A percentile compares a stretch with the other conserved stretches of the same genome.
phyloP scores from a whole-genome alignment of 2,113 vertebrate genomes.

The Chunga burmeisteri region DNA sequence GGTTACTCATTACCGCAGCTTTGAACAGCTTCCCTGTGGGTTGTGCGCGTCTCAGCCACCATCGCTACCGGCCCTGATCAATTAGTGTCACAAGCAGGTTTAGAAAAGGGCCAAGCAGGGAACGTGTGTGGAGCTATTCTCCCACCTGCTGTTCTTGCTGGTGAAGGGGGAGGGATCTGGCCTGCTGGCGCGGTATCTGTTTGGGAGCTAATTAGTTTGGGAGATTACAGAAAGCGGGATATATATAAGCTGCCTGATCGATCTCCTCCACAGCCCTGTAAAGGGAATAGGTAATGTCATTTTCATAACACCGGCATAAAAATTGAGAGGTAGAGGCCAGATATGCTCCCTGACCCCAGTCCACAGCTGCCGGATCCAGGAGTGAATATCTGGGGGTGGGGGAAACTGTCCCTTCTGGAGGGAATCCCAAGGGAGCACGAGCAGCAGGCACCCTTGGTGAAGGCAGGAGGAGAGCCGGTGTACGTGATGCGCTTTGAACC shows the following conservation, averaged over 20 bases:
- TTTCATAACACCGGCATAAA: neutral
- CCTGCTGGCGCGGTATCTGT: neutral
- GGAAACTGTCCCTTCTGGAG: neutral
- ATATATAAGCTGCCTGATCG: neutral
- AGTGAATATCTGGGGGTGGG: neutral
- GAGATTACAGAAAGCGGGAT: conserved; percentile 21
- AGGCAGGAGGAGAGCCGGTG: neutral
- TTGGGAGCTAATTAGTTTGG: conserved; percentile 55
- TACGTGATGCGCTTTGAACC: accelerated
- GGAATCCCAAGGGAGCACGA: neutral
- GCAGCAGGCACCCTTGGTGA: accelerated
- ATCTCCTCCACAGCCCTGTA: neutral
- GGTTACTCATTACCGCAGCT: conserved; percentile 42
- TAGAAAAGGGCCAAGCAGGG: neutral
- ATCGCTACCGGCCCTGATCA: conserved; percentile 8
- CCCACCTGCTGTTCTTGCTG: conserved; percentile 43
- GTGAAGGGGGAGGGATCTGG: conserved; percentile 23
- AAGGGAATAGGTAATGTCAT: conserved; percentile 13
- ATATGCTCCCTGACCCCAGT: neutral
- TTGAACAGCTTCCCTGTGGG: conserved; percentile 54
- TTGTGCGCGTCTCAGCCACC: neutral
- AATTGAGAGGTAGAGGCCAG: neutral
- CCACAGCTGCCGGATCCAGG: neutral
- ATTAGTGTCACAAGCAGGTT: conserved; percentile 48
- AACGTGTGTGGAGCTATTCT: neutral